These are phyloP conservation scores for Cyanoderma ruficeps DNA, from an alignment of 2,113 vertebrate genomes.

Conservation along the genomic window DNA sequence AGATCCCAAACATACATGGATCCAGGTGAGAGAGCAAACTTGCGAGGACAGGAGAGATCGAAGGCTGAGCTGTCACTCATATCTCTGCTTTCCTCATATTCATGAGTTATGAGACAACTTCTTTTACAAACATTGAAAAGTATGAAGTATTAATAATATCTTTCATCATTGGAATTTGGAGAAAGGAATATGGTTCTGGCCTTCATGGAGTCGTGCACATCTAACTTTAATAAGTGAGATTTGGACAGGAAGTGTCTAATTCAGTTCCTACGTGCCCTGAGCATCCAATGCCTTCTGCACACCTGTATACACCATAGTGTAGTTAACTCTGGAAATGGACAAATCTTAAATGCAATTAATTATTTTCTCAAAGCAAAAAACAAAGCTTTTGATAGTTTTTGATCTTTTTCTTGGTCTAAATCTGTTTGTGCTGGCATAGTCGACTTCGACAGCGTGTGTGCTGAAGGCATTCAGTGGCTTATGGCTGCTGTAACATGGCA, in stretches of 20 bases:
- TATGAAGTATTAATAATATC: background rate
- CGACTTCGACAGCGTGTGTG: background rate
- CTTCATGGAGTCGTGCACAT: background rate
- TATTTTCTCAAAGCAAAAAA: background rate
- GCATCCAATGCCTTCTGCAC: background rate
- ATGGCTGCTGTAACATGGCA: background rate
- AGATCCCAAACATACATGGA: background rate
- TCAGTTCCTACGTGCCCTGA: rapidly evolving
- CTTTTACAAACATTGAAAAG: background rate
- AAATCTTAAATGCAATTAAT: background rate
- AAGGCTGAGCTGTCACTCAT: background rate
- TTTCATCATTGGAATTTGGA: background rate
- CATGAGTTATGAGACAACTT: background rate
- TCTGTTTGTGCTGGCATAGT: background rate
- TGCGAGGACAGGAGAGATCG: background rate
- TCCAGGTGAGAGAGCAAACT: background rate
- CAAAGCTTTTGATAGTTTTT: background rate
- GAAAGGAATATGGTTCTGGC: background rate
- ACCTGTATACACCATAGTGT: background rate
- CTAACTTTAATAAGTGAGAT: background rate
- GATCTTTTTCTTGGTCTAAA: background rate
- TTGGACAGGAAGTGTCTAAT: background rate
- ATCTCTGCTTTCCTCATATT: background rate
- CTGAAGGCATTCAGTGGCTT: background rate
- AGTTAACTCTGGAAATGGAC: background rate